Percentiles rank a stretch among this genome's conserved stretches.
phyloP scores from a whole-genome alignment of 2,113 vertebrate species.

The Perognathus longimembris region DNA sequence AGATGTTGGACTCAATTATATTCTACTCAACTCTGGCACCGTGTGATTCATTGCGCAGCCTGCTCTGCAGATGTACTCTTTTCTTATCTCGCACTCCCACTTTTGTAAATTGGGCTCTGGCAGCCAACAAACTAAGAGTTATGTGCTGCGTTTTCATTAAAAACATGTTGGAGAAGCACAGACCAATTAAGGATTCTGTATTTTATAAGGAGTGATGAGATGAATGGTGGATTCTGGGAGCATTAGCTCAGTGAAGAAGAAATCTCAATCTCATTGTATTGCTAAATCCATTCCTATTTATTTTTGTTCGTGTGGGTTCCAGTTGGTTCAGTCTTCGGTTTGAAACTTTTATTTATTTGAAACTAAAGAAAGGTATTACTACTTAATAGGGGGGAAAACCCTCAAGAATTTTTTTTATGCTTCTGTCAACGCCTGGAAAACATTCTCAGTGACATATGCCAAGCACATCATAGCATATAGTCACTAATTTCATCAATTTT shows the following conservation, averaged over 20 bases:
- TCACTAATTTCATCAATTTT: slow-evolving; percentile 69
- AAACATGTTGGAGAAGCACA: slow-evolving; percentile 98
- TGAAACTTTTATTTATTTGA: slow-evolving; percentile 53
- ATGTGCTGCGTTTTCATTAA: slow-evolving; percentile 99
- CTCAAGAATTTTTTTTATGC: slow-evolving; percentile 59
- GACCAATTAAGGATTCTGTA: slow-evolving; percentile 98
- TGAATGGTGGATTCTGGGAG: slow-evolving; percentile 86
- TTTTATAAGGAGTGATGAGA: slow-evolving; percentile 94
- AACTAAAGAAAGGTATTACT: slow-evolving; percentile 15
- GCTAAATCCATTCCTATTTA: neutral
- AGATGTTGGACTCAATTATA: slow-evolving; percentile 99
- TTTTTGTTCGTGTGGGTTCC: neutral
- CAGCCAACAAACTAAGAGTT: slow-evolving; percentile 99
- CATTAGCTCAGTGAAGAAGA: slow-evolving; percentile 82
- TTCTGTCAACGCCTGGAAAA: slow-evolving; percentile 64
- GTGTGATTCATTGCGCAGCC: slow-evolving; percentile 99
- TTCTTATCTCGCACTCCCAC: slow-evolving; percentile 99
- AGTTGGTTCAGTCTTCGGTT: neutral
- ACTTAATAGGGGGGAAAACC: slow-evolving; percentile 6
- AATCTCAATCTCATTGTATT: slow-evolving; percentile 59
- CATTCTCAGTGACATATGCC: slow-evolving; percentile 61
- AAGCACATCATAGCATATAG: slow-evolving; percentile 62
- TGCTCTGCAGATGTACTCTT: slow-evolving; percentile 96
- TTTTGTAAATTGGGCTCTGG: slow-evolving; percentile 99
- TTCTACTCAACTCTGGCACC: slow-evolving; percentile 99